A percentile compares a stretch with the other conserved stretches of the same genome.
These are phyloP conservation scores for Melanchra persicariae DNA, from an alignment of 2,888 invertebrate genomes.

Conservation along the genomic window DNA sequence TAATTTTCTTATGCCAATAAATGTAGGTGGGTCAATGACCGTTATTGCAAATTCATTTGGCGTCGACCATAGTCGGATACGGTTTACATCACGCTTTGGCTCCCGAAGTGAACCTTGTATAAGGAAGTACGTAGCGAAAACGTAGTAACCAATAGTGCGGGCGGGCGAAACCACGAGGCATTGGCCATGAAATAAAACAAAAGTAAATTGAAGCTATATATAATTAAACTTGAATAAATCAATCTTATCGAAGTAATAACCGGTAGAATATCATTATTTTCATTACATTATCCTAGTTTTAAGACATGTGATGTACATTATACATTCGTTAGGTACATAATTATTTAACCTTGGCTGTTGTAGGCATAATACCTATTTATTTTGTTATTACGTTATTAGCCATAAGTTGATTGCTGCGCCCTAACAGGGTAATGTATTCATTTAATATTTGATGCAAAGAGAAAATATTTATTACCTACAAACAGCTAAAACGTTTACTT, in stretches of 20 bases:
- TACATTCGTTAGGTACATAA: background rate
- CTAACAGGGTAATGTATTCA: too few relatives aligned
- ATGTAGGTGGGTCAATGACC: too few relatives aligned
- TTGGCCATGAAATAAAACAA: slow-evolving; percentile 12
- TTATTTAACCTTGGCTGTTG: slow-evolving; percentile 14
- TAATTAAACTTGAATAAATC: slow-evolving; percentile 35
- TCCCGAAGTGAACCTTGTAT: too few relatives aligned
- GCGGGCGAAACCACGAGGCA: background rate
- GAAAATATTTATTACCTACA: background rate
- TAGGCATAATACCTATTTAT: too few relatives aligned
- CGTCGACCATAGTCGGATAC: too few relatives aligned
- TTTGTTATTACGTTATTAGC: too few relatives aligned
- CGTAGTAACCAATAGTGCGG: too few relatives aligned
- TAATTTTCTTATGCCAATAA: too few relatives aligned
- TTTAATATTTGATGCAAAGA: background rate
- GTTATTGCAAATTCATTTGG: too few relatives aligned
- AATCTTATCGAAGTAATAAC: slow-evolving; percentile 25
- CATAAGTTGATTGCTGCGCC: too few relatives aligned
- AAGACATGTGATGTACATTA: background rate
- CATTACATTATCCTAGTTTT: slow-evolving; percentile 37
- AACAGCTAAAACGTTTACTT: background rate
- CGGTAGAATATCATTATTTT: slow-evolving; percentile 36
- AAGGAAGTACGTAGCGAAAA: too few relatives aligned
- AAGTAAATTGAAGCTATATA: background rate
- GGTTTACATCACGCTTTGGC: too few relatives aligned